Evolutionary conservation across 2,797 vertebrate species (phyloP).

Genomic region (Coilia nasus): DNA sequence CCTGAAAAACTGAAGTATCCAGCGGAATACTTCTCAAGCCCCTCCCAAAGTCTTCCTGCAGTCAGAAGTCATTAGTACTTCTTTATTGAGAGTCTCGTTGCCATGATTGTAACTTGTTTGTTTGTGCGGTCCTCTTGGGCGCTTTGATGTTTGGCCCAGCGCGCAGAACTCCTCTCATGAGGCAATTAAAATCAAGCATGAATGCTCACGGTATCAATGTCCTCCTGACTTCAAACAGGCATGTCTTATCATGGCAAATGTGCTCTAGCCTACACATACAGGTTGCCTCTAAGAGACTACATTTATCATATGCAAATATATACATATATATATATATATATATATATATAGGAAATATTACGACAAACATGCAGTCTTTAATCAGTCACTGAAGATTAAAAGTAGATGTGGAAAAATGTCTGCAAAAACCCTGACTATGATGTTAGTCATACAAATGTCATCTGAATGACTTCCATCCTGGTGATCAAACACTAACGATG

Average conservation of each 20-base stretch:
- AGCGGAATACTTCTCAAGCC: constrained; percentile 77
- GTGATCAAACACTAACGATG: background rate
- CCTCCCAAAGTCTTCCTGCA: constrained; percentile 78
- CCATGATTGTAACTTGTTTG: constrained; percentile 24
- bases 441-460: background rate
- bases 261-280: background rate
- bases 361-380: background rate
- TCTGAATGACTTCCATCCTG: background rate
- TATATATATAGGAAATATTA: background rate
- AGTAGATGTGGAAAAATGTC: background rate
- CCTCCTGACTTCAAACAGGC: background rate
- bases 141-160: background rate
- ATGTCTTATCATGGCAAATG: background rate
- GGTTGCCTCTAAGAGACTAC: background rate
- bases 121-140: constrained; percentile 13
- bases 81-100: constrained; percentile 52
- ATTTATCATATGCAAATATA: background rate
- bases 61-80: constrained; percentile 60
- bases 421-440: background rate
- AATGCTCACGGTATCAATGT: background rate
- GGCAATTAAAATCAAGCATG: background rate
- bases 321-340: background rate
- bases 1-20: constrained; percentile 74
- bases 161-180: background rate
- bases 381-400: background rate